Base-by-base conservation (phyloP, 2,797 vertebrate species). In the Sparus aurata region DNA sequence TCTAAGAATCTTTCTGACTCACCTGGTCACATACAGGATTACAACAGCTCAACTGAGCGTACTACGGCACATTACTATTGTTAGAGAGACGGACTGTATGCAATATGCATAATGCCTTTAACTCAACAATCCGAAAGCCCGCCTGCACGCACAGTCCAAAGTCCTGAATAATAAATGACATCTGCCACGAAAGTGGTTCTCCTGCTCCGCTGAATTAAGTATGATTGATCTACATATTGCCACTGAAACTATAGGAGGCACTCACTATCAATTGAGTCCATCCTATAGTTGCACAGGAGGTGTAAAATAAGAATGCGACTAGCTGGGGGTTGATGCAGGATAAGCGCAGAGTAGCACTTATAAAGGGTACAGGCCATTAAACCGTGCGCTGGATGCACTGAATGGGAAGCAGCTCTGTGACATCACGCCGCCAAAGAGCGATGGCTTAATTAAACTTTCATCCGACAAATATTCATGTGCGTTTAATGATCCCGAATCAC, bases 401-500 rank as follows among this genome's bases (percentile, higher is more conserved):
- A 80, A 68, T 60, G 55, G 82, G 80, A 77, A 83, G 85, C 75
- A 5, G 45, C 75, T 77, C 34, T 41, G 70, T 90, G 90, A 90
- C 85, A 89, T 88, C 86, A 88, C 8, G 3, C 74, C 10, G 30
- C 78, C 68, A 79, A 82, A 91, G 93, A 91, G 78, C 64, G 82
- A 88, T 81, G 77, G 87, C 77, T 84, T 85, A 76, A 92, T 93
- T 93, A 90, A 93, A 91, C 78, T 92, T 94, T 92, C 79, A 93
- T 93, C 80, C 17, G 55, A 88, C 92, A 93, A 94, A 94, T 92
- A 93, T 92, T 93, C 90, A 90, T 92, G 85, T 82, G 80, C 66
- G 69, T 94, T 94, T 94, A 94, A 94, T 95, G 89, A 93, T 92
- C 87, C 80, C 6, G 70, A 90, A 93, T 92, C 82, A 88, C 89